Conservation (phyloP, 2,888 invertebrate genomes). For the Caenorhabditis afra region DNA sequence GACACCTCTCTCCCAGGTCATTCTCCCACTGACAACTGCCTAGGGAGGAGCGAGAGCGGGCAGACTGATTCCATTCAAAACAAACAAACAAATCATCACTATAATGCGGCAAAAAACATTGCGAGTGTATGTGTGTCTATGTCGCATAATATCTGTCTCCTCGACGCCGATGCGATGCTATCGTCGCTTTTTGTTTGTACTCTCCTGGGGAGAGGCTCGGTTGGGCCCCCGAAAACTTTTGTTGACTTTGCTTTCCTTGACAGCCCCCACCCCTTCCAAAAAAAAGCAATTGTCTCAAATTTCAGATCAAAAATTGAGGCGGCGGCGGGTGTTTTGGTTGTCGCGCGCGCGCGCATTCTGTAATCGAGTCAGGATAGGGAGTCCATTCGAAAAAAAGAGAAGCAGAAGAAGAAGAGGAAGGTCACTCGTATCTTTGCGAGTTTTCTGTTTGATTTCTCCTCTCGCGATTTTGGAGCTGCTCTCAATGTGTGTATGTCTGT, state of each 20-base stretch:
- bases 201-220: slow-evolving; percentile 48
- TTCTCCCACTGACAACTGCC: slow-evolving; percentile 26
- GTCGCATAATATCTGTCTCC: slow-evolving; percentile 51
- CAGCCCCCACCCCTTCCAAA: slow-evolving; percentile 12
- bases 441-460: background rate
- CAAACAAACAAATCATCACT: slow-evolving; percentile 54
- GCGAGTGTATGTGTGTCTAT: slow-evolving; percentile 26
- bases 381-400: slow-evolving; percentile 10
- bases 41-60: slow-evolving; percentile 6
- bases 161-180: slow-evolving; percentile 10
- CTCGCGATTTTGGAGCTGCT: slow-evolving; percentile 35
- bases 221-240: slow-evolving; percentile 38
- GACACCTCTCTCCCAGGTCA: slow-evolving; percentile 28
- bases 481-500: slow-evolving; percentile 47
- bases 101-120: slow-evolving; percentile 48
- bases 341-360: background rate
- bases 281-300: slow-evolving; percentile 56
- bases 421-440: slow-evolving; percentile 19
- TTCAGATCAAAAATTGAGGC: slow-evolving; percentile 51
- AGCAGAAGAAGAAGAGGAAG: background rate
- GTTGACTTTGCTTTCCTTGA: slow-evolving; percentile 53
- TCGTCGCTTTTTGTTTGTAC: slow-evolving; percentile 47
- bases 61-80: slow-evolving; percentile 18
- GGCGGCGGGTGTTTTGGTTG: slow-evolving; percentile 10
- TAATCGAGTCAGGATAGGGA: slow-evolving; percentile 10